Conservation (phyloP, 2,888 invertebrate species). For the Sycophila texana region DNA sequence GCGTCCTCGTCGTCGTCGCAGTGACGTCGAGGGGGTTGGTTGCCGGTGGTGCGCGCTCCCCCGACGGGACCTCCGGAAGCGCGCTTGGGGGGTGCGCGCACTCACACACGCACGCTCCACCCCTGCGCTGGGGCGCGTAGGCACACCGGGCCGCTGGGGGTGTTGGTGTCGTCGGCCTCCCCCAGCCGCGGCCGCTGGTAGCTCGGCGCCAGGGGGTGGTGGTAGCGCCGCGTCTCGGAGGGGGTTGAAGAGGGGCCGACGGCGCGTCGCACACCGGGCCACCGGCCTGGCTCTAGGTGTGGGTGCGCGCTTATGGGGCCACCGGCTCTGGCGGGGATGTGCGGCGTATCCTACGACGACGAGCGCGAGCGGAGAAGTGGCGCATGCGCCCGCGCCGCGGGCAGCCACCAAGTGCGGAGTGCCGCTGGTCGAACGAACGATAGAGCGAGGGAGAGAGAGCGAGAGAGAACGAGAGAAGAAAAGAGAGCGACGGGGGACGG, state of each 20-base stretch:
- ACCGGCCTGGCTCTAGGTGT: not conserved
- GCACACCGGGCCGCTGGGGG: conserved; percentile 12
- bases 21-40: conserved; percentile 17
- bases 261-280: conserved; percentile 3
- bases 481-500: conserved; percentile 39
- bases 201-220: conserved; percentile 34
- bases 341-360: not conserved
- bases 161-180: conserved; percentile 38
- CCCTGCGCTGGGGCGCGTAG: conserved; percentile 5
- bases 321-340: conserved; percentile 2
- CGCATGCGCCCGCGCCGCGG: conserved; percentile 55
- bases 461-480: conserved; percentile 17
- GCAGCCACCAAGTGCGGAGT: not conserved
- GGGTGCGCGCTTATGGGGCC: not conserved
- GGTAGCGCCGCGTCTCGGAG: conserved; percentile 1
- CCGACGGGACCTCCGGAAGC: not conserved
- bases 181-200: conserved; percentile 1
- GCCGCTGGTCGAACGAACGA: conserved; percentile 35
- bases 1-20: conserved; percentile 24
- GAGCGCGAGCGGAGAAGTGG: conserved; percentile 8
- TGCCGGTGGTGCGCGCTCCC: not conserved
- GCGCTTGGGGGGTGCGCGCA: not conserved
- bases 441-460: not conserved
- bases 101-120: not conserved
- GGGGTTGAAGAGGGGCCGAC: not conserved